phyloP scores from a whole-genome alignment of 2,888 invertebrate species.

The Podotricha telesiphe region DNA sequence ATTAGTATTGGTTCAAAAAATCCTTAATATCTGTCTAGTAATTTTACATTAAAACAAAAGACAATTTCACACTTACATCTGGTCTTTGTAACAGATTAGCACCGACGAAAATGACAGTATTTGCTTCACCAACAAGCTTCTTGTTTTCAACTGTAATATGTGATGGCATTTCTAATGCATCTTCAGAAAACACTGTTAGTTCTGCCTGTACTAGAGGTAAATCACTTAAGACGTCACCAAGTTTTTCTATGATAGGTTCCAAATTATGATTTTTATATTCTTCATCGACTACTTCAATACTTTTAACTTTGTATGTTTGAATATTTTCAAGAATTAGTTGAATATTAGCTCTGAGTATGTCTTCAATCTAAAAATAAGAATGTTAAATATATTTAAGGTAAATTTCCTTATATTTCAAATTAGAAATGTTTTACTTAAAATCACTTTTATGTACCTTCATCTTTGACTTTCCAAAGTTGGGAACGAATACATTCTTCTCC shows the following conservation, averaged over 20 bases:
- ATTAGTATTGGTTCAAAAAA: neutral
- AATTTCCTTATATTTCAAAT: neutral
- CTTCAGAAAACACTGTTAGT: conserved; percentile 82
- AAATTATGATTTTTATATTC: conserved; percentile 77
- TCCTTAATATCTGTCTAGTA: neutral
- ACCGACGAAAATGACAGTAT: conserved; percentile 78
- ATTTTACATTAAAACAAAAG: neutral
- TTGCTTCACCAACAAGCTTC: conserved; percentile 82
- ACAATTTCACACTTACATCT: conserved; percentile 59
- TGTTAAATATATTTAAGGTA: neutral
- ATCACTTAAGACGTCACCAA: conserved; percentile 86
- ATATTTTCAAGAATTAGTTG: conserved; percentile 90
- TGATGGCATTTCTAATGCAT: conserved; percentile 72
- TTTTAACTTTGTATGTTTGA: conserved; percentile 84
- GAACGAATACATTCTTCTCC: conserved; percentile 89
- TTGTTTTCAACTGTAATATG: conserved; percentile 85
- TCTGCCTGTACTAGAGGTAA: conserved; percentile 88
- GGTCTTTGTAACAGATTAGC: conserved; percentile 78
- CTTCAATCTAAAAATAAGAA: conserved; percentile 62
- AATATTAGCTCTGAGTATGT: conserved; percentile 84
- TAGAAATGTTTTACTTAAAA: neutral
- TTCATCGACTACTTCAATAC: conserved; percentile 80
- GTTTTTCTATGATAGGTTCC: conserved; percentile 77
- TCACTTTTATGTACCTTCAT: conserved; percentile 64
- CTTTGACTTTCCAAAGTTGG: conserved; percentile 80